phyloP scores from a whole-genome alignment of 2,797 vertebrate genomes.

The Heteromormyrus szaboi region DNA sequence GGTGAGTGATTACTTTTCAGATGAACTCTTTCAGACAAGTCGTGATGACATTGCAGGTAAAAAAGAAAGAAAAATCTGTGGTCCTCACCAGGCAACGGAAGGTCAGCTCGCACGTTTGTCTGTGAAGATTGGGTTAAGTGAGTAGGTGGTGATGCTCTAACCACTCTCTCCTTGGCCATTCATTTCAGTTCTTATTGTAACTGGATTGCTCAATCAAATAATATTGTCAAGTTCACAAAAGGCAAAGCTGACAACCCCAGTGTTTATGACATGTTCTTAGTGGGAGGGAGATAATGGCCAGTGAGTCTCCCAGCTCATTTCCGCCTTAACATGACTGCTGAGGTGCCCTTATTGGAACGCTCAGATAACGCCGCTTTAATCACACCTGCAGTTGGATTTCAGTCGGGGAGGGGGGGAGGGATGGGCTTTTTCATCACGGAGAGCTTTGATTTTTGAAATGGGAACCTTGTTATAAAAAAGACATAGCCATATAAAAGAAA shows the following conservation, averaged over 20 bases:
- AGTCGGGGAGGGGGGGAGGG: no score
- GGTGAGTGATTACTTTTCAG: not conserved
- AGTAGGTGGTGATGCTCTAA: slow-evolving; percentile 7
- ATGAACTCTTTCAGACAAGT: not conserved
- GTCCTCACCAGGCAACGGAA: slow-evolving; percentile 21
- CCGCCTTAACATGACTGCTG: not conserved
- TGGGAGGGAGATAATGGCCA: not conserved
- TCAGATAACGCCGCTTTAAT: not conserved
- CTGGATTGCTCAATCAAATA: slow-evolving; percentile 52
- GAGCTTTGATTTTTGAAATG: not conserved
- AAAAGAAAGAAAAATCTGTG: not conserved
- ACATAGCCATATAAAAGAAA: not conserved
- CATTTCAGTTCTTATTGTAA: slow-evolving; percentile 33
- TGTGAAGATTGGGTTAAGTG: slow-evolving; percentile 18
- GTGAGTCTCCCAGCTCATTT: slow-evolving; percentile 5
- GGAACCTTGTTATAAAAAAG: not conserved
- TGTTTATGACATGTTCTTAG: not conserved
- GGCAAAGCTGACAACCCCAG: slow-evolving; percentile 14
- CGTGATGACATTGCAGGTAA: not conserved
- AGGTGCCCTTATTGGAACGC: not conserved
- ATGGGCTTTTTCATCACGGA: not conserved
- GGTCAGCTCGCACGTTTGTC: slow-evolving; percentile 13
- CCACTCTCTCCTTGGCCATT: not conserved
- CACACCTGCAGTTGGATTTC: not conserved
- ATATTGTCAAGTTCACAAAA: slow-evolving; percentile 51